A percentile compares a stretch with the other conserved stretches of the same genome.
phyloP scores from a whole-genome alignment of 2,113 vertebrate genomes.

The Urocolius indicus region DNA sequence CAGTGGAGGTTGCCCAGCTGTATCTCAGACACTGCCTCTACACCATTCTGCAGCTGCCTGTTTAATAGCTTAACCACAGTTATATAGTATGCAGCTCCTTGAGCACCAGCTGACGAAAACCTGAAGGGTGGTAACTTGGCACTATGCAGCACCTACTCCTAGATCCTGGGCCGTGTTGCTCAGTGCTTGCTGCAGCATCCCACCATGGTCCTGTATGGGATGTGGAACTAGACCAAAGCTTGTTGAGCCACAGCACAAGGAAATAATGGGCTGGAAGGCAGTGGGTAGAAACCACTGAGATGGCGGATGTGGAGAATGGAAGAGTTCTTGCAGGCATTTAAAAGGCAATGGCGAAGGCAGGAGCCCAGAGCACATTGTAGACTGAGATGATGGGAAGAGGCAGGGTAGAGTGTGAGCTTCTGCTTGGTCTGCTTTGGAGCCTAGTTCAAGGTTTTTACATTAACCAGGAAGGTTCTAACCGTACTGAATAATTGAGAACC shows the following conservation, averaged over 20 bases:
- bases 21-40: neutral
- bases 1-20: neutral
- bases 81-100: accelerated
- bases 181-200: neutral
- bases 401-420: neutral
- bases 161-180: neutral
- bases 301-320: neutral
- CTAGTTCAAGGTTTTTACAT: neutral
- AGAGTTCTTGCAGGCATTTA: neutral
- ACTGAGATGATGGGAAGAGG: neutral
- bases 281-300: neutral
- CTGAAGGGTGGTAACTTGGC: neutral
- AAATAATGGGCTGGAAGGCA: neutral
- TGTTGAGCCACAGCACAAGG: neutral
- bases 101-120: neutral
- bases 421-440: neutral
- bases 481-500: neutral
- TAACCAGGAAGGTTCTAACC: neutral
- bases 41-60: accelerated
- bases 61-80: neutral
- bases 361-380: neutral
- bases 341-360: neutral
- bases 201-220: no score
- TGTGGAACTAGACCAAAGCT: neutral
- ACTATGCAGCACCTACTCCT: neutral